Evolutionary conservation across 2,888 invertebrate genomes (phyloP), one percentile per base, ranked within the genome.

Genomic region (Leptinotarsa juncta): DNA sequence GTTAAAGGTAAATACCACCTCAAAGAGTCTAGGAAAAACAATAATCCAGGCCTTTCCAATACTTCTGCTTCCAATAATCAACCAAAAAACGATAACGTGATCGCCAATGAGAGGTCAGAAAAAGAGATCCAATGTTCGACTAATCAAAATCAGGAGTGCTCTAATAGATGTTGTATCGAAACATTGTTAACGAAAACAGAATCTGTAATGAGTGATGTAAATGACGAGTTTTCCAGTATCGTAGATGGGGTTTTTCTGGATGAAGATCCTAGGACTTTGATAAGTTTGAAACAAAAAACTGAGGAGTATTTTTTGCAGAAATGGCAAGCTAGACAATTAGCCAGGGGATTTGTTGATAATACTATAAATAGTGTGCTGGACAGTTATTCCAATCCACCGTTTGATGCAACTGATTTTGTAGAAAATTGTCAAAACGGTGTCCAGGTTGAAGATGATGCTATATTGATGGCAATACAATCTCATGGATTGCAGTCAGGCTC

Each of bases 381-480:
- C 83, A 89, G 89, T 26, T 91, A 91, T 89, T 89, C 90, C 77
- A 78, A 80, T 20, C 88, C 89, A 50, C 90, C 91, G 15, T 83
- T 89, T 65, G 87, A 91, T 62, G 89, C 90, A 50, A 88, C 89
- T 20, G 90, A 91, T 74, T 89, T 90, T 74, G 88, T 91, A 18
- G 91, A 91, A 79, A 89, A 91, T 79, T 85, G 90, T 53, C 90
- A 90, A 12, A 89, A 89, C 62, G 90, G 90, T 77, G 90, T 91
- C 50, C 90, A 90, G 75, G 90, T 93, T 83, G 93, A 93, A 87
- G 92, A 93, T 83, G 92, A 92, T 84, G 94, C 93, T 1, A 93
- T 94, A 72, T 87, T 92, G 49, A 94, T 93, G 93, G 94, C 94
- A 4, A 94, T 94, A 81, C 92, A 92, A 71, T 92, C 92, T 70